A percentile compares a stretch with the other conserved stretches of the same genome.
These are phyloP conservation scores for Spheniscus mendiculus DNA, from an alignment of 2,113 vertebrate species.

Conservation along the genomic window DNA sequence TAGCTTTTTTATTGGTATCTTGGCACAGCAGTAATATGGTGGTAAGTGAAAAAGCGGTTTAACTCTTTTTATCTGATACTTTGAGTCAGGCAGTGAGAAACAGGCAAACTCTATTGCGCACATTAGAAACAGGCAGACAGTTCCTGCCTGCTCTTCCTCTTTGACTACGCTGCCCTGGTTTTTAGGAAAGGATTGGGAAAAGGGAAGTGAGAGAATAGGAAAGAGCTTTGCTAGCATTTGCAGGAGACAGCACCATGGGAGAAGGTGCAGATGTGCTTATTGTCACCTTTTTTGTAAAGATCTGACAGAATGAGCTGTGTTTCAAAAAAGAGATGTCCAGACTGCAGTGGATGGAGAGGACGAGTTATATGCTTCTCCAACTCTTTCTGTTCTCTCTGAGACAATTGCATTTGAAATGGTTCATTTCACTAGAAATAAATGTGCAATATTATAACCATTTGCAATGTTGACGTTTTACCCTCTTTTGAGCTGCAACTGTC, in stretches of 20 bases:
- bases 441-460: background rate
- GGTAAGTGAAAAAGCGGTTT: slow-evolving; percentile 5
- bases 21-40: background rate
- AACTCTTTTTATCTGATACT: slow-evolving; percentile 20
- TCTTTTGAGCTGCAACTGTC: background rate
- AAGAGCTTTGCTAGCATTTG: background rate
- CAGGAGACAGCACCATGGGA: background rate
- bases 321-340: background rate
- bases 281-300: background rate
- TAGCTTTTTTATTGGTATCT: background rate
- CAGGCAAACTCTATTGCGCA: background rate
- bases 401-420: background rate
- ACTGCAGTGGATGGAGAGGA: background rate
- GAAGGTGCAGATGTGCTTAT: background rate
- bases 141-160: background rate
- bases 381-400: background rate
- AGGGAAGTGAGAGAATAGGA: background rate
- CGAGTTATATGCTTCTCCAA: background rate
- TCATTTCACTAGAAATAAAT: background rate
- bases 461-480: background rate
- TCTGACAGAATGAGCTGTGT: background rate
- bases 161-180: background rate
- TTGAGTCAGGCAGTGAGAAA: background rate
- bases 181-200: background rate
- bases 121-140: background rate